Conservation (phyloP, 2,797 vertebrate genomes). For the Acestrorhynchus altus region DNA sequence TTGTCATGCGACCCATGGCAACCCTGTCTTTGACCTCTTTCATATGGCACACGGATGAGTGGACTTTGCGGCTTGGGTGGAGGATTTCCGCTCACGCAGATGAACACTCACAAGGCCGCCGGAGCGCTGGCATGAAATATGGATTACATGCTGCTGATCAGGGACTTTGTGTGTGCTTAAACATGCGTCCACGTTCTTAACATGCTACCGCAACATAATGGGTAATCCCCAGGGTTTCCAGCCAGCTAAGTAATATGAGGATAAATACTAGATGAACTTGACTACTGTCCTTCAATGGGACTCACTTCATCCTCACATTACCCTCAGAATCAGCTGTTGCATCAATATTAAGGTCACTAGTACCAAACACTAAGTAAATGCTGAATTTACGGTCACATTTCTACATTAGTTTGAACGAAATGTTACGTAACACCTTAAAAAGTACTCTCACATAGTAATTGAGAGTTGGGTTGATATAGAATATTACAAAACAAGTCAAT, state of each 20-base stretch:
- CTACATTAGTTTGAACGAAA: too few species aligned
- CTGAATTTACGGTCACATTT: too few species aligned
- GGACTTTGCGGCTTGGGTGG: slow-evolving; percentile 12
- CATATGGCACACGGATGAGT: slow-evolving; percentile 25
- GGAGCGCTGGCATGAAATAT: slow-evolving; percentile 31
- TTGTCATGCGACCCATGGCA: slow-evolving; percentile 1
- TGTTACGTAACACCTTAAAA: too few species aligned
- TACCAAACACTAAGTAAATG: too few species aligned
- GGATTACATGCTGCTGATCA: slow-evolving; percentile 34
- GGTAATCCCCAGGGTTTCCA: slow-evolving; percentile 12
- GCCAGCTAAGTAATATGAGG: neutral
- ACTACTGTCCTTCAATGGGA: too few species aligned
- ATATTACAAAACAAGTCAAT: too few species aligned
- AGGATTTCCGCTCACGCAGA: slow-evolving; percentile 22
- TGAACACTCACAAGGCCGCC: slow-evolving; percentile 40
- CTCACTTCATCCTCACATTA: too few species aligned
- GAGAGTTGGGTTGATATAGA: too few species aligned
- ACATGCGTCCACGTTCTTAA: slow-evolving; percentile 25
- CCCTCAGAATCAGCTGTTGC: too few species aligned
- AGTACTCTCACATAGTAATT: too few species aligned
- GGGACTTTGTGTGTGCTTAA: slow-evolving; percentile 33
- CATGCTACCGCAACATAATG: slow-evolving; percentile 24
- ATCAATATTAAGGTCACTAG: too few species aligned
- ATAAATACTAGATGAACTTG: neutral
- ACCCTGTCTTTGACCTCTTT: slow-evolving; percentile 49